Base-by-base conservation (phyloP, 1,140 invertebrate genomes). In the Coptotermes formosanus region DNA sequence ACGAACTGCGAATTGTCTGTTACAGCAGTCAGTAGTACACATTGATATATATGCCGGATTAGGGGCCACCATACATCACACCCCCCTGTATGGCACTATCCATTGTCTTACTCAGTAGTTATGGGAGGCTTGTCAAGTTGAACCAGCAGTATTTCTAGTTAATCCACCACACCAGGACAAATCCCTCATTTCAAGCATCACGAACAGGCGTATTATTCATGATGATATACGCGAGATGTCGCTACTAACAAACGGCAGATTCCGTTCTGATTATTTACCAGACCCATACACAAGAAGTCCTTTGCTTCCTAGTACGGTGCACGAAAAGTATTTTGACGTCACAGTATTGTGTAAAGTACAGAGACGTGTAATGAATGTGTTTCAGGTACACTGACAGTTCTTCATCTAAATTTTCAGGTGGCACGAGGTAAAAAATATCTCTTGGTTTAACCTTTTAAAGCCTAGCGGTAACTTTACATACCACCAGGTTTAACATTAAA, bases 171-270 rank as follows among this genome's bases (percentile, higher is more conserved):
- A 30, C 64, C 2, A 75, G 64, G 25, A 30, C 64, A 64, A 64
- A 30, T 75, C n/a, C 64, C 64, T 75, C 64, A 75, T 30, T 75
- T 75, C 64, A 30, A 75, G 11, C 25, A 6, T 16, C 64, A 75
- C 64, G 64, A 75, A 75, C n/a, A 75, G 25, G 25, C n/a, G 30
- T n/a, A 75, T 75, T 30, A 75, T 75, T 75, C 64, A 75, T 75
- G n/a, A 75, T 75, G 64, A 30, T 25, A 75, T 16, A 75, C 14
- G 64, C n/a, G 64, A 8, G n/a, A 64, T 8, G 59, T 64, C 1
- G 16, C 6, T n/a, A 19, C 21, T n/a, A 19, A 64, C 59, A 21
- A 6, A n/a, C 25, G n/a, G n/a, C 25, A 75, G 64, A 30, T 75
- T 75, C 64, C 25, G 14, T 75, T 75, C 14, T 75, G 64, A 75